These are phyloP conservation scores for Palythoa heliodiscus DNA, from an alignment of 92 coral and sea anemone species.

Conservation along the genomic window DNA sequence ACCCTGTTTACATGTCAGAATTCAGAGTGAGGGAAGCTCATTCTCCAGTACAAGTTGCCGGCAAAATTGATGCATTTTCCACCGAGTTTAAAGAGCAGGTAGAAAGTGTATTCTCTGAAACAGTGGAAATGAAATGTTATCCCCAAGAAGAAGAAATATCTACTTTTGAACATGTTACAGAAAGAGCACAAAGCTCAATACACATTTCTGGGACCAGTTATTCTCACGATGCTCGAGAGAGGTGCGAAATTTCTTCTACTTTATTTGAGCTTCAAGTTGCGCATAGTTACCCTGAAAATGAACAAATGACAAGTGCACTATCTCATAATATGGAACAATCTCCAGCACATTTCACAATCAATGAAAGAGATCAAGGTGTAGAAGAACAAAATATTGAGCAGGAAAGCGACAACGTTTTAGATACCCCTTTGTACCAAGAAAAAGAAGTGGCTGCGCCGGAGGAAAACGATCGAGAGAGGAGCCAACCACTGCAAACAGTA, in stretches of 20 bases:
- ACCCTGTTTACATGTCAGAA: slow-evolving; percentile 23
- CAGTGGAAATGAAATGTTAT: slow-evolving; percentile 12
- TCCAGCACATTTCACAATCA: not conserved
- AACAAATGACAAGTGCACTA: not conserved
- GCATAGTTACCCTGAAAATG: slow-evolving; percentile 16
- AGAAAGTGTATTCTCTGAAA: slow-evolving; percentile 17
- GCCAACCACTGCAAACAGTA: slow-evolving; percentile 15
- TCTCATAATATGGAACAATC: not conserved
- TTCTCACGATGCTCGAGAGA: not conserved
- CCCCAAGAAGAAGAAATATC: slow-evolving; percentile 41
- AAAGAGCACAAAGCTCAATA: slow-evolving; percentile 33
- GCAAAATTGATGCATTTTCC: slow-evolving; percentile 30
- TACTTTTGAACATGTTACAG: slow-evolving; percentile 5
- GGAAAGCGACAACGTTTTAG: not conserved
- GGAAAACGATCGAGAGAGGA: not conserved
- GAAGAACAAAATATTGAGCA: slow-evolving; percentile 8
- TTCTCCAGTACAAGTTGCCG: slow-evolving; percentile 47
- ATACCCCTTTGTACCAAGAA: not conserved
- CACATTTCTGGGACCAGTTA: slow-evolving; percentile 12
- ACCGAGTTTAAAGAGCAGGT: slow-evolving; percentile 36
- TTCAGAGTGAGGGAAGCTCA: slow-evolving; percentile 35
- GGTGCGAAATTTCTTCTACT: not conserved
- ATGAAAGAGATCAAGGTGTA: not conserved
- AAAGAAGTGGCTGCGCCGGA: not conserved
- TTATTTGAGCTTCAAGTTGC: slow-evolving; percentile 19